Evolutionary conservation across 2,113 vertebrate species (phyloP).

Genomic region (Tachysurus vachellii): DNA sequence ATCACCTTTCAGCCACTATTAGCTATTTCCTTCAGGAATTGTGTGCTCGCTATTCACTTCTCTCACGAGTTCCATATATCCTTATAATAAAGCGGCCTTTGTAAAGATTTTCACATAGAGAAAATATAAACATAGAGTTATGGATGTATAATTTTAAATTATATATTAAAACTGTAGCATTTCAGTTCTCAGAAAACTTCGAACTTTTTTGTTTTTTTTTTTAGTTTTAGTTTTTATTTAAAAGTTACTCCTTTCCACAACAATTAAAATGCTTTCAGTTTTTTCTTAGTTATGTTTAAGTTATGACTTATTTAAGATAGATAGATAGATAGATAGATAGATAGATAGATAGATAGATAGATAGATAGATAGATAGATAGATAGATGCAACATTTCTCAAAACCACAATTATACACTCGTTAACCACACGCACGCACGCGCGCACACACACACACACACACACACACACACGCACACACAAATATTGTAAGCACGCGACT

Average conservation of each 20-base stretch:
- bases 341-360: too few species aligned
- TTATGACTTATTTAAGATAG: not conserved
- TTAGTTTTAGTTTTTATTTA: not conserved
- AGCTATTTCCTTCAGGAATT: not conserved
- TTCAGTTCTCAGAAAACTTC: not conserved
- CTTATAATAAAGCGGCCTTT: not conserved
- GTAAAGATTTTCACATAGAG: not conserved
- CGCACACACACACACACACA: too few species aligned
- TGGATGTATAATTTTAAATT: too few species aligned
- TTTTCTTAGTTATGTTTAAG: not conserved
- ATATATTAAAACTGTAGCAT: not conserved
- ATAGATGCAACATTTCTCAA: not conserved
- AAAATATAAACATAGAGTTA: not conserved
- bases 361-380: too few species aligned
- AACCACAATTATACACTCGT: not conserved
- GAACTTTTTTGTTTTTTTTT: not conserved
- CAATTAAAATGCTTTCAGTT: not conserved
- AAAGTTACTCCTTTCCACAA: not conserved
- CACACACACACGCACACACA: not conserved
- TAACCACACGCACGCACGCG: not conserved
- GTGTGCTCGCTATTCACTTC: not conserved
- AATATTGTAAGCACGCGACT: not conserved
- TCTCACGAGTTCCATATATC: not conserved
- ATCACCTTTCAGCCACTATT: conserved; percentile 27
- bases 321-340: too few species aligned